These are phyloP conservation scores for Setophaga petechia DNA, from an alignment of 2,113 vertebrate genomes.

Conservation along the genomic window DNA sequence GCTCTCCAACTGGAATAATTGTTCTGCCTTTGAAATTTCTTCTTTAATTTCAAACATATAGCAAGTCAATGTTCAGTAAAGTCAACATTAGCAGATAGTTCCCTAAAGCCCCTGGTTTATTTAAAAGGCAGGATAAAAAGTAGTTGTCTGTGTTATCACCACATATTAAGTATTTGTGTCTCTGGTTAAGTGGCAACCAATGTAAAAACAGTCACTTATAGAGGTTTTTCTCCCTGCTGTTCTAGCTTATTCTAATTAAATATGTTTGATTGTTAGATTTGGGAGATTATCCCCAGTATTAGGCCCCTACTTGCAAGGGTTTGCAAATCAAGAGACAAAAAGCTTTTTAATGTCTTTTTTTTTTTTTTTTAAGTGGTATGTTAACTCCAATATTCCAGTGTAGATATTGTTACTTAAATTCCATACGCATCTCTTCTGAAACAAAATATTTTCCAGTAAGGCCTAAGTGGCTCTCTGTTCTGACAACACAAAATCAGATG, in stretches of 20 bases:
- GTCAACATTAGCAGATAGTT: not conserved
- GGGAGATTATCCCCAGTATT: constrained; percentile 26
- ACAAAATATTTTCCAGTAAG: not conserved
- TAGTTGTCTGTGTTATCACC: not conserved
- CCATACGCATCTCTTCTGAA: not conserved
- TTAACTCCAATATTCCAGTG: not conserved
- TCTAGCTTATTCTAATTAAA: constrained; percentile 12
- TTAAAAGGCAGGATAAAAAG: constrained; percentile 5
- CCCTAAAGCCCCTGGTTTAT: not conserved
- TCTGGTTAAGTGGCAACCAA: not conserved
- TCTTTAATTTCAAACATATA: not conserved
- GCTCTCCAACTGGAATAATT: not conserved
- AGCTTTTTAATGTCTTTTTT: not conserved
- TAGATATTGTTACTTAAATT: not conserved
- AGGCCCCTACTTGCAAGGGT: not conserved
- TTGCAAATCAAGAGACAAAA: not conserved
- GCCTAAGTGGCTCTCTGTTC: not conserved
- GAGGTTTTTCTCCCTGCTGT: not conserved
- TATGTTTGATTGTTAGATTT: constrained; percentile 11
- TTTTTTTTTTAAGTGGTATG: not conserved
- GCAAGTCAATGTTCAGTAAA: not conserved
- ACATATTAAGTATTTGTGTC: not conserved
- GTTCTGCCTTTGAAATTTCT: not conserved
- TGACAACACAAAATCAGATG: not conserved
- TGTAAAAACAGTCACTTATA: not conserved